Evolutionary conservation across 2,888 invertebrate species (phyloP), one percentile per base, ranked within the genome.

Genomic region (Synanthedon vespiformis): DNA sequence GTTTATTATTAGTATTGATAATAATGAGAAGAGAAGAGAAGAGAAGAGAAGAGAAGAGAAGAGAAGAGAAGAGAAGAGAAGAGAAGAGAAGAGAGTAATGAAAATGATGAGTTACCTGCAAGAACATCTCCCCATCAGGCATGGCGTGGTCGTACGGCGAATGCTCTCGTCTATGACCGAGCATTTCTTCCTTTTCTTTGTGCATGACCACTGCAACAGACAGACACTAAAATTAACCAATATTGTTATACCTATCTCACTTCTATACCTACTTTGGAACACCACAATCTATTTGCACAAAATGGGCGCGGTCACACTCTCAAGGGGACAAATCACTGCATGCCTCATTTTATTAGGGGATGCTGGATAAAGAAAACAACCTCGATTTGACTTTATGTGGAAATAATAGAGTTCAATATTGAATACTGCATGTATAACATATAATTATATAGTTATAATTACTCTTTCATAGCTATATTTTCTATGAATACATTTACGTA

Each of bases 61-160:
- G n/a, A n/a, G n/a, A n/a, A n/a, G n/a, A n/a, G n/a, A n/a, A n/a
- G n/a, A n/a, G n/a, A n/a, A n/a, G n/a, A n/a, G n/a, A n/a, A n/a
- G n/a, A n/a, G n/a, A n/a, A n/a, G n/a, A n/a, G n/a, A n/a, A n/a
- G n/a, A n/a, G n/a, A n/a, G n/a, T n/a, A n/a, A n/a, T n/a, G n/a
- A n/a, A n/a, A 34, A 34, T 22, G 27, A 34, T 8, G 27, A 47
- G 73, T 88, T 89, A 96, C 96, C 94, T 97, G 96, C 69, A 97
- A 90, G 89, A 97, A 96, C 93, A 96, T 94, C 88, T 97, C 96
- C 63, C 96, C 96, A 79, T 97, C 96, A 62, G 96, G 91, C 83
- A 95, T 93, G 65, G 93, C 92, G 83, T 96, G 95, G 78, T 96
- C 96, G 85, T 95, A 95, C 56, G 95, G 93, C 41, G 94, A 92